These are phyloP conservation scores for Lydus trimaculatus DNA, from an alignment of 2,888 invertebrate species.

Conservation along the genomic window DNA sequence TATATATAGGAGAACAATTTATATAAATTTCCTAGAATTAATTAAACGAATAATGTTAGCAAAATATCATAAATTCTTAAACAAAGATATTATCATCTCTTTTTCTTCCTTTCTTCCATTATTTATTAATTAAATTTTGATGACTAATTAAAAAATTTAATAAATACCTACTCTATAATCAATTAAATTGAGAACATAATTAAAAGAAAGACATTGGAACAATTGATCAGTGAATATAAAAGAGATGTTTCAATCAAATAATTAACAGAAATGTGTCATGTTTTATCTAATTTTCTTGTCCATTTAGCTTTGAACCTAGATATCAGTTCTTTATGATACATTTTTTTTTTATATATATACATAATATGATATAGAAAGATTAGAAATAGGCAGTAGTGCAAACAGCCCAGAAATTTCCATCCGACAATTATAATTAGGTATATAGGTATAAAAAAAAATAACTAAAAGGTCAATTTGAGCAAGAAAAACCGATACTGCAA, in stretches of 20 bases:
- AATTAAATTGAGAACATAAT: not conserved
- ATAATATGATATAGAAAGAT: too few relatives aligned
- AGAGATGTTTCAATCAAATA: not conserved
- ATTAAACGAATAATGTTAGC: not conserved
- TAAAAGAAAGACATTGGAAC: not conserved
- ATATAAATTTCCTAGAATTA: not conserved
- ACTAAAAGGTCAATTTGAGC: too few relatives aligned
- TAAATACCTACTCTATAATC: not conserved
- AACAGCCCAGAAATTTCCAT: too few relatives aligned
- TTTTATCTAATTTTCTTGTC: not conserved
- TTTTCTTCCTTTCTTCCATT: not conserved
- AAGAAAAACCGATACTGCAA: too few relatives aligned
- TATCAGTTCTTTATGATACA: not conserved
- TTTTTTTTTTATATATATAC: not conserved
- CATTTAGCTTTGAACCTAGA: not conserved
- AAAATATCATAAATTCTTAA: not conserved
- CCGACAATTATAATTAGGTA: too few relatives aligned
- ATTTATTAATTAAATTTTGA: not conserved
- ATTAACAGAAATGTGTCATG: not conserved
- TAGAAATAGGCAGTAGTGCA: too few relatives aligned
- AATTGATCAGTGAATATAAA: not conserved
- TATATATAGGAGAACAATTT: not conserved
- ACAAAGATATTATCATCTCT: not conserved
- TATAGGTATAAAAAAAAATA: too few relatives aligned
- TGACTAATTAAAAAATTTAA: not conserved